phyloP scores from a whole-genome alignment of 2,797 vertebrate genomes.

The Sorex maritimensis region DNA sequence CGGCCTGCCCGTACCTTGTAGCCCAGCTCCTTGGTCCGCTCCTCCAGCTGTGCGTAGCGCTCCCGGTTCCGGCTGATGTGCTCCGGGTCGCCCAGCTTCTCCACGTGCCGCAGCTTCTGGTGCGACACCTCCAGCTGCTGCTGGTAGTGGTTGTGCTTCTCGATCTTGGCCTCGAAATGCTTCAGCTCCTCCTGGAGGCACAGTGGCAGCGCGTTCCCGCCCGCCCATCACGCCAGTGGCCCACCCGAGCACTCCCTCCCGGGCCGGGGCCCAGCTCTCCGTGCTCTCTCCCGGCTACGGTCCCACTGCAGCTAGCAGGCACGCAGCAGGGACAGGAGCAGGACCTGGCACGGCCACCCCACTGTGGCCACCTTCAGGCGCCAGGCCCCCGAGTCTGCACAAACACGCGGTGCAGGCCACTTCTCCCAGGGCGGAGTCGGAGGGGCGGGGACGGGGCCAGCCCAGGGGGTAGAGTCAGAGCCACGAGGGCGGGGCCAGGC shows the following conservation, averaged over 20 bases:
- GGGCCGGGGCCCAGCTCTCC: no score
- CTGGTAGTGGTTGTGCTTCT: constrained; percentile 98
- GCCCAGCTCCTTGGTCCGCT: constrained; percentile 96
- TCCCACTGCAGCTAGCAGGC: no score
- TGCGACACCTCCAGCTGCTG: constrained; percentile 98
- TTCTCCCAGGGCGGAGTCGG: no score
- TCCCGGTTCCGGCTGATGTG: constrained; percentile 95
- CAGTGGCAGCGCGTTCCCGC: background rate
- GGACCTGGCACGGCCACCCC: no score
- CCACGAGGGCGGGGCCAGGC: background rate
- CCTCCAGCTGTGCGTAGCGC: constrained; percentile 94
- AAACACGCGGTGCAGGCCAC: no score
- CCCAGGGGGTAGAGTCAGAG: no score
- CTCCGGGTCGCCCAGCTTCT: constrained; percentile 94
- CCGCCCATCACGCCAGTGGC: background rate
- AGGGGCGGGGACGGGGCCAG: no score
- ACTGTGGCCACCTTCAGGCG: no score
- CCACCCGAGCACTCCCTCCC: no score
- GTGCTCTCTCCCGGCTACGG: no score
- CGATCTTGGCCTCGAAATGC: constrained; percentile 98
- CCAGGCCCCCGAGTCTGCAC: no score
- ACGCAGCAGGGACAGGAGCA: no score
- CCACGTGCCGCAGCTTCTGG: constrained; percentile 96
- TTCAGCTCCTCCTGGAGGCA: constrained; percentile 95
- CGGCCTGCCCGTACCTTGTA: constrained; percentile 93